Evolutionary conservation across 2,113 vertebrate species (phyloP), one percentile per base, ranked within the genome.

Genomic region (Ploceus nigricollis): DNA sequence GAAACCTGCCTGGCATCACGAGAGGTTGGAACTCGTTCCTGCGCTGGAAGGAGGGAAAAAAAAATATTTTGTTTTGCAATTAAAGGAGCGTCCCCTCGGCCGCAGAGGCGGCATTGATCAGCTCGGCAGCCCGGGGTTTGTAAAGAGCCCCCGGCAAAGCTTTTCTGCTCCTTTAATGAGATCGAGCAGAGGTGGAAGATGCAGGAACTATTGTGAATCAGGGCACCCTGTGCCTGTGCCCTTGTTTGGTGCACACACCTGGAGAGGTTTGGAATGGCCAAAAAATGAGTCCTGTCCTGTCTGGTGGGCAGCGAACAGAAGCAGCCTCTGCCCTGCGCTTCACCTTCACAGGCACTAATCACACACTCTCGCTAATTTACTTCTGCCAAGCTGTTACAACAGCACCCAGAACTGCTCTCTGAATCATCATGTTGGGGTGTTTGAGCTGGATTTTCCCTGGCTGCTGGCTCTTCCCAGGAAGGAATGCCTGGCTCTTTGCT

Each of bases 291-390:
- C 11, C 15, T 22, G 48, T 21, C 31, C 14, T 9, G 44, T 23
- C 7, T 81, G 73, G 9, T 9, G 5, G 4, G 1, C 53, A 10
- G 39, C 0, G 1, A 10, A 8, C 1, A 30, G 3, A 6, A 50
- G 35, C 64, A n/a, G 69, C 69, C 15, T 13, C 22, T 24, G 4
- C 42, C 28, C 48, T 22, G 60, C 4, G 53, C 42, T 48, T 15
- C 17, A 20, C 71, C 47, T 28, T 15, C 70, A 5, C 33, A 4
- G 33, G 86, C 90, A 71, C 81, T 90, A 60, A 97, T 85, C 72
- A 73, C 13, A 31, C 44, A 35, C 18, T 47, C 72, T 87, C 24
- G 0, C 53, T 30, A 39, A 66, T 33, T 10, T 47, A 20, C 51
- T 22, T 68, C 35, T 66, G 60, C 27, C 44, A 40, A 31, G 72